Evolutionary conservation across 2,888 invertebrate species (phyloP).

Genomic region (Netelia inedita): DNA sequence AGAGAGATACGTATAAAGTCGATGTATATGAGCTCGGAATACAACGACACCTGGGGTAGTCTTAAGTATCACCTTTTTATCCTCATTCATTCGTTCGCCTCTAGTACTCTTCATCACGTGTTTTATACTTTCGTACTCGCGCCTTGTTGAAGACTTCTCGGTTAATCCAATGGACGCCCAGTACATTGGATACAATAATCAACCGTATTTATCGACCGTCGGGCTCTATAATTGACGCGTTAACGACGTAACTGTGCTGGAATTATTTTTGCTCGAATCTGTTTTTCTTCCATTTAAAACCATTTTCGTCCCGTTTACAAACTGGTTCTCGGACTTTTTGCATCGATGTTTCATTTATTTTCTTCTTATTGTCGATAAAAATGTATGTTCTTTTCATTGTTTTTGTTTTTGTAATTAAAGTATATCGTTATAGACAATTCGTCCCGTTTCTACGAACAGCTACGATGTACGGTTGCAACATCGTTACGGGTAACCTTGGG

Average conservation of each 20-base stretch:
- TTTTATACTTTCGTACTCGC: constrained; percentile 34
- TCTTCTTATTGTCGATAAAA: not conserved
- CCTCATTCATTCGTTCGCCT: constrained; percentile 8
- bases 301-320: constrained; percentile 12
- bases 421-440: not conserved
- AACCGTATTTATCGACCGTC: constrained; percentile 6
- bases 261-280: not conserved
- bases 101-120: constrained; percentile 20
- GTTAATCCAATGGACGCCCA: constrained; percentile 24
- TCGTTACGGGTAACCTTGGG: too few relatives aligned
- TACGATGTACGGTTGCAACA: too few relatives aligned
- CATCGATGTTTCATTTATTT: not conserved
- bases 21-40: not conserved
- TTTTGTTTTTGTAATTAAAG: not conserved
- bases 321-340: not conserved
- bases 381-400: not conserved
- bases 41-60: not conserved
- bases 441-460: too few relatives aligned
- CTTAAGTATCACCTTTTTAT: constrained; percentile 37
- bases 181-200: not conserved
- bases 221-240: constrained; percentile 26
- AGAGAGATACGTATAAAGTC: constrained; percentile 2
- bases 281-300: too few relatives aligned
- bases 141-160: constrained; percentile 13
- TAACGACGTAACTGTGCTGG: not conserved